Evolutionary conservation across 2,888 invertebrate genomes (phyloP), one percentile per base, ranked within the genome.

Genomic region (Eristalis tenax): DNA sequence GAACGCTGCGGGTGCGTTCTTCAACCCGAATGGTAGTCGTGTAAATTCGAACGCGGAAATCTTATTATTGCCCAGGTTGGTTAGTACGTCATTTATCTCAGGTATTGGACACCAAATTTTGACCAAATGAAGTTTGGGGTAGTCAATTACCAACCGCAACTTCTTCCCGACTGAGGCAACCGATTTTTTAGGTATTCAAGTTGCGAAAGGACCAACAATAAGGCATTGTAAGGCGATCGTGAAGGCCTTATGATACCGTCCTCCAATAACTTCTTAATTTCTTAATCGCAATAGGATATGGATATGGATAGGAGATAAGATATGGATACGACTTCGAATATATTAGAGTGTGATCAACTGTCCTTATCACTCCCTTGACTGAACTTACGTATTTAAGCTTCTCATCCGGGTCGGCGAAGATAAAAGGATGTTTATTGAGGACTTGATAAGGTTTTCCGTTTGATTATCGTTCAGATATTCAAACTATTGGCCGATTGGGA

Each of bases 291-390:
- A 61, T 61, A n/a, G 77, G 28, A 81, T 90, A 89, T 77, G 91
- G 90, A n/a, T n/a, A n/a, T n/a, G n/a, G n/a, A n/a, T n/a, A n/a
- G n/a, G 90, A 83, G 32, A 91, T 89, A 0, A 92, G 91, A 71
- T 90, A 91, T 28, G 91, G 71, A 76, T 92, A 91, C 2, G 89
- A 88, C 88, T 91, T 91, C 0, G 90, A 80, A 70, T 88, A 89
- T 13, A 91, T 87, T 6, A 91, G 91, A 11, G 76, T 70, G 23
- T 89, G 81, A 22, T 88, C 83, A 1, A 80, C 88, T 6, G 90
- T 90, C 64, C 88, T 79, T 15, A 93, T 93, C 63, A 90, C 70
- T 73, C 92, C 92, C 80, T 90, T 90, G 0, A 91, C 88, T 13
- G 57, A 61, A 8, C 50, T 18, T 13, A 23, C 56, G 50, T 57